Evolutionary conservation across 2,888 invertebrate species (phyloP).

Genomic region (Trissolcus japonicus): DNA sequence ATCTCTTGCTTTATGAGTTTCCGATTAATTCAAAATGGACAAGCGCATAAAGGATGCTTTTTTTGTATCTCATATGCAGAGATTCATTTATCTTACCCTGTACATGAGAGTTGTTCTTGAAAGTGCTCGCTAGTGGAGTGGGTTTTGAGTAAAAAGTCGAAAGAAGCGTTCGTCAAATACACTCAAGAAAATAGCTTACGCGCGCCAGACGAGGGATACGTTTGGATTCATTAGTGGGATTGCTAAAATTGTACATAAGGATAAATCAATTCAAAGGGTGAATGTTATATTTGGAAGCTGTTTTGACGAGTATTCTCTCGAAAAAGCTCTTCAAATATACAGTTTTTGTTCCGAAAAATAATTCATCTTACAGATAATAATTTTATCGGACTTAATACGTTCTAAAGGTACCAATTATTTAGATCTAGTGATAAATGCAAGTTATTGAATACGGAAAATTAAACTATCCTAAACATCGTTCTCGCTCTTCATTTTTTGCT

Average conservation of each 20-base stretch:
- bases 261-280: constrained; percentile 32
- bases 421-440: background rate
- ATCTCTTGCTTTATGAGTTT: background rate
- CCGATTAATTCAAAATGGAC: constrained; percentile 27
- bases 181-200: constrained; percentile 39
- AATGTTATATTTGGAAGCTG: constrained; percentile 15
- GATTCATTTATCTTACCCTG: constrained; percentile 40
- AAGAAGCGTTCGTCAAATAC: constrained; percentile 42
- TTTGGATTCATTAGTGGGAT: constrained; percentile 47
- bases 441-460: background rate
- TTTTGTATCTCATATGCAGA: constrained; percentile 21
- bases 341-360: background rate
- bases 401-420: background rate
- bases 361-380: background rate
- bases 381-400: too few species aligned
- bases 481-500: background rate
- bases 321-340: background rate
- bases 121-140: constrained; percentile 23
- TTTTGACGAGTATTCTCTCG: background rate
- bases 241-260: constrained; percentile 29
- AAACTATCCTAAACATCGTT: background rate
- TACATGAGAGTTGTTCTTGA: constrained; percentile 35
- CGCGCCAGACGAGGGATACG: constrained; percentile 35
- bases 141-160: constrained; percentile 37
- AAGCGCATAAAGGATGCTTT: constrained; percentile 19